Evolutionary conservation across 2,797 vertebrate species (phyloP), one percentile per base, ranked within the genome.

Genomic region (Phoebastria nigripes): DNA sequence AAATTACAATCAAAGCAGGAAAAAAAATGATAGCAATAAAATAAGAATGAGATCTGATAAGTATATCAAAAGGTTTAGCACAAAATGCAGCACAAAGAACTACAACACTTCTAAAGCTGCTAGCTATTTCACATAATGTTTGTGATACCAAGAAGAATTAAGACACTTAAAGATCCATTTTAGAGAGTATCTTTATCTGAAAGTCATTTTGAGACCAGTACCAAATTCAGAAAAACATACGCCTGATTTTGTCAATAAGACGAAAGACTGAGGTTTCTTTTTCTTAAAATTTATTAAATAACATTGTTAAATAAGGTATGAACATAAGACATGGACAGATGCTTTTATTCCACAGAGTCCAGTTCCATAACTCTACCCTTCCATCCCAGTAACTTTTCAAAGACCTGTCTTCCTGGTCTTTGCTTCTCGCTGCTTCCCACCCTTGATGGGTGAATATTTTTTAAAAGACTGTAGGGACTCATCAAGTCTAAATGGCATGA

Each of bases 401-500:
- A 59, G 19, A 35, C n/a, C 39, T 81, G 5, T 39, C 21, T 65
- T 82, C 20, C 39, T 39, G 28, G 14, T 39, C 46, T 51, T 77
- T 65, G 26, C 9, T 69, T 51, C 44, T 37, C 3, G 0, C 22
- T 67, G 13, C 24, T 77, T 66, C 16, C 47, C 33, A 61, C 15
- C 14, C 31, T 58, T 73, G 82, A 95, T 79, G 84, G 72, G 66
- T 73, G 62, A 97, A 39, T 80, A 73, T 72, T 72, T 95, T 93
- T 94, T 83, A 93, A 94, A 96, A 94, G 82, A 51, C 85, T 58
- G 26, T 52, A 35, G 76, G 71, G 55, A 63, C 21, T 59, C 59
- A 59, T 55, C 17, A 46, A 33, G 11, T 71, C 44, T 74, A 80
- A 87, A 63, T 28, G 18, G 35, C 61, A 81, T 44, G 47, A 52